Percentiles rank a stretch among this genome's conserved stretches.
These are phyloP conservation scores for Cossypha caffra DNA, from an alignment of 2,797 vertebrate genomes.

Conservation along the genomic window DNA sequence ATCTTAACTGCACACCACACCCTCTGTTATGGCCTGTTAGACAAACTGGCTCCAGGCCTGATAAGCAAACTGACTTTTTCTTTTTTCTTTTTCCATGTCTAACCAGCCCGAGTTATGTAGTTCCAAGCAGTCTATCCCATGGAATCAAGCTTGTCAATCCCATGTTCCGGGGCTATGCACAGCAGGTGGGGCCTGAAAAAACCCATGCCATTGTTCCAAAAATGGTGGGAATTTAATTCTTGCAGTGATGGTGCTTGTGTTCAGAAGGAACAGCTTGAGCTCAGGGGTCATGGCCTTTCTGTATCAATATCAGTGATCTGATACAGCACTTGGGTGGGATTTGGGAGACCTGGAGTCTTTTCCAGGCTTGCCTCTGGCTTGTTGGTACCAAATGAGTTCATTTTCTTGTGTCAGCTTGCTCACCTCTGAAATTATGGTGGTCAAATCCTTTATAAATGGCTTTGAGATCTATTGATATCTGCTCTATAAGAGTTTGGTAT, in stretches of 20 bases:
- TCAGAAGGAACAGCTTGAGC: background rate
- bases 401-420: background rate
- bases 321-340: background rate
- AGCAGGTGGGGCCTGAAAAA: conserved; percentile 82
- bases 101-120: conserved; percentile 92
- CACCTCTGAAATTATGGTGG: background rate
- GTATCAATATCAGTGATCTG: background rate
- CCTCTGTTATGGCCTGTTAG: background rate
- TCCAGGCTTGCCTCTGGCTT: background rate
- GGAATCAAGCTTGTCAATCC: conserved; percentile 98
- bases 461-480: background rate
- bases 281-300: background rate
- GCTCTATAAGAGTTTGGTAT: background rate
- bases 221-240: background rate
- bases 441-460: background rate
- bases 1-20: background rate
- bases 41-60: background rate
- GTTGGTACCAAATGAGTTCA: background rate
- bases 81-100: background rate
- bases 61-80: background rate
- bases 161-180: conserved; percentile 98
- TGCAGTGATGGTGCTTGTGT: background rate
- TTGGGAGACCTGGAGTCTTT: background rate
- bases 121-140: conserved; percentile 94
- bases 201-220: background rate